Conservation (phyloP, 2,113 vertebrate genomes). For the Progne subis region DNA sequence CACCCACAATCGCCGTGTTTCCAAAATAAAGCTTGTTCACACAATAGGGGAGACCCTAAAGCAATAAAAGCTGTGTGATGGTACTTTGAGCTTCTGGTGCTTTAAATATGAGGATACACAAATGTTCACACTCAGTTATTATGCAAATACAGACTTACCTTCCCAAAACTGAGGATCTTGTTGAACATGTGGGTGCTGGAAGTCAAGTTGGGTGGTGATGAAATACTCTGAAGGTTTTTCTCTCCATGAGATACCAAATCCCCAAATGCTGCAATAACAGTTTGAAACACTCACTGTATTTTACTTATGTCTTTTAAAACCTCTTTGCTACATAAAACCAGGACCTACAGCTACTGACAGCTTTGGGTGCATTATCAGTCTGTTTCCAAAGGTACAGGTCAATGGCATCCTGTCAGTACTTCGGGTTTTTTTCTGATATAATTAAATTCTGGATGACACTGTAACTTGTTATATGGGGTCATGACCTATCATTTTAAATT, state of each 20-base stretch:
- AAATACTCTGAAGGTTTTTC: constrained; percentile 8
- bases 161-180: constrained; percentile 58
- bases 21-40: neutral
- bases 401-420: neutral
- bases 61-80: neutral
- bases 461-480: neutral
- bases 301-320: neutral
- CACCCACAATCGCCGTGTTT: neutral
- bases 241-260: constrained; percentile 30
- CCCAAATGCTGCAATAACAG: constrained; percentile 15
- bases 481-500: neutral
- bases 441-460: neutral
- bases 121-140: neutral
- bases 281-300: neutral
- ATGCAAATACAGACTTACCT: constrained; percentile 62
- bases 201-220: constrained; percentile 52
- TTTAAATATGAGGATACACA: neutral
- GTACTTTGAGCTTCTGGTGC: neutral
- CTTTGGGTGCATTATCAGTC: neutral
- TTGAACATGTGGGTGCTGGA: constrained; percentile 44
- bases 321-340: neutral
- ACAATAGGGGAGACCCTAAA: neutral
- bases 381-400: neutral
- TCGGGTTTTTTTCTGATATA: neutral
- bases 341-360: neutral